Percentiles rank a stretch among this genome's conserved stretches.
Evolutionary conservation across 2,888 invertebrate species (phyloP).

Genomic region (Melangyna quadrimaculata): DNA sequence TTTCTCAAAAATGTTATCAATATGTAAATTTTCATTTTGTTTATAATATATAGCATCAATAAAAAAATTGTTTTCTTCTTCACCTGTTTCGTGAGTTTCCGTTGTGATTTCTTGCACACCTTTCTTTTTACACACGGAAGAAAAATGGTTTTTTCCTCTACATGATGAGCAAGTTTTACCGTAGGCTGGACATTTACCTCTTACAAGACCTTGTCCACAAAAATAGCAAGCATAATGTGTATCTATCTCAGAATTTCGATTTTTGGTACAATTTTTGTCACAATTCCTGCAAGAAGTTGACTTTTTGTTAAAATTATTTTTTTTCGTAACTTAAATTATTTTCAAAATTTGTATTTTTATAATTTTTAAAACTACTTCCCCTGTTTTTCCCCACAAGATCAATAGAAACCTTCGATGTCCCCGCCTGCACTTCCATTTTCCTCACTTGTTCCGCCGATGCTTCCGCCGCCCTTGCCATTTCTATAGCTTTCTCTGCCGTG

Average conservation of each 20-base stretch:
- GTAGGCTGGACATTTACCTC: too few species aligned
- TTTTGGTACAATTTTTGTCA: background rate
- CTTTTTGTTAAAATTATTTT: background rate
- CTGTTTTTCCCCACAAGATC: background rate
- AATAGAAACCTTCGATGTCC: background rate
- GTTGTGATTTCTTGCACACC: background rate
- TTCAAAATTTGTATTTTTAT: background rate
- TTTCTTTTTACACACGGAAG: background rate
- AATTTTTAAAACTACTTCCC: background rate
- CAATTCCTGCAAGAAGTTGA: background rate
- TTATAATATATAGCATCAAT: background rate
- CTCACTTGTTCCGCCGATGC: background rate
- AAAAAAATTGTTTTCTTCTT: background rate
- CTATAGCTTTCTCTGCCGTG: background rate
- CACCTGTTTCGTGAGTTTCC: background rate
- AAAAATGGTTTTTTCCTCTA: background rate
- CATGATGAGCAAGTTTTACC: too few species aligned
- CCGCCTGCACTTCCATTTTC: background rate
- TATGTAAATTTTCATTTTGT: background rate
- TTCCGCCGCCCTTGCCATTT: background rate
- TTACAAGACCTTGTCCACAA: background rate
- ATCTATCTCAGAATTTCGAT: background rate
- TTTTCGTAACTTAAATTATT: background rate
- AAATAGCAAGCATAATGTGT: background rate
- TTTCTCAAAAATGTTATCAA: background rate